These are phyloP conservation scores for Poeciliopsis turrubarensis DNA, from an alignment of 2,113 vertebrate genomes.

Conservation along the genomic window DNA sequence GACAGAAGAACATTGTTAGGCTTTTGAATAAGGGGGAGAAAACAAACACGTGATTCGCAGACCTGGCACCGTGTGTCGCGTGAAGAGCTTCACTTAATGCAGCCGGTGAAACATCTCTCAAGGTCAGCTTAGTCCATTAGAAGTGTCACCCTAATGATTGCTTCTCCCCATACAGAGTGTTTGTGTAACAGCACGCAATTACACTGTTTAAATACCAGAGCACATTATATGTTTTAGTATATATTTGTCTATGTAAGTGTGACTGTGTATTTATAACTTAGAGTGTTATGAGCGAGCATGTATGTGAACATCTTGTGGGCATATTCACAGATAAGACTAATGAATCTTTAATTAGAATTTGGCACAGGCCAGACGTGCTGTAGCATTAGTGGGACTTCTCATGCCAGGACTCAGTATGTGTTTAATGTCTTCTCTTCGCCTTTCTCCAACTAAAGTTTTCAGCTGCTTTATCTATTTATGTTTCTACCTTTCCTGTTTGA, in stretches of 20 bases:
- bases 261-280: conserved; percentile 11
- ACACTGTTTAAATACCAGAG: conserved; percentile 31
- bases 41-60: conserved; percentile 65
- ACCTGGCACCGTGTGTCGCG: conserved; percentile 43
- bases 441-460: not conserved
- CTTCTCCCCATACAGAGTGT: conserved; percentile 33
- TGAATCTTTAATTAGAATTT: conserved; percentile 47
- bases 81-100: conserved; percentile 57
- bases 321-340: conserved; percentile 30
- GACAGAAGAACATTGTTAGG: conserved; percentile 57
- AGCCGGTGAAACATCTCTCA: conserved; percentile 35
- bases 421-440: conserved; percentile 15
- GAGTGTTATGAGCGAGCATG: conserved; percentile 4
- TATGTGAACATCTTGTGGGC: conserved; percentile 28
- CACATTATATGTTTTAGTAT: conserved; percentile 3
- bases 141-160: conserved; percentile 42
- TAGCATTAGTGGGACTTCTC: conserved; percentile 21
- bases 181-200: conserved; percentile 24
- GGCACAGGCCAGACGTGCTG: conserved; percentile 25
- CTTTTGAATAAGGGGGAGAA: conserved; percentile 61
- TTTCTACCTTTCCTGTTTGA: not conserved
- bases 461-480: not conserved
- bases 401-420: conserved; percentile 8
- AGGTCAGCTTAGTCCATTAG: conserved; percentile 38
- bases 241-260: conserved; percentile 8